phyloP scores from a whole-genome alignment of 2,797 vertebrate species.

The Acrossocheilus fasciatus region DNA sequence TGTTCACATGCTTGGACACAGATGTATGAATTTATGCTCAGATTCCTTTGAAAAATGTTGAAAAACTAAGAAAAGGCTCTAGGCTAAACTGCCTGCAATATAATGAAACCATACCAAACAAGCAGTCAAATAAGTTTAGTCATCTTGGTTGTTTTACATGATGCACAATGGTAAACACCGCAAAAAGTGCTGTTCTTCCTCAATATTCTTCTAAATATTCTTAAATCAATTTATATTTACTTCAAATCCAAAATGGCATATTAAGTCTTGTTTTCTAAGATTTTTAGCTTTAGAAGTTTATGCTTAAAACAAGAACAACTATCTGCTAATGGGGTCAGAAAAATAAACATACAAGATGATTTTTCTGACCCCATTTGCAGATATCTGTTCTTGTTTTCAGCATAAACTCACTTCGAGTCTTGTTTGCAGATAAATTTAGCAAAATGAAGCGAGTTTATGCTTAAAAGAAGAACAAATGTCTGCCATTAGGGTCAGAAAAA shows the following conservation, averaged over 20 bases:
- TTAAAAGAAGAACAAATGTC: not conserved
- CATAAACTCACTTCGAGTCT: not conserved
- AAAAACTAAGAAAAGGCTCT: not conserved
- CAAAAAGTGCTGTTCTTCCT: not conserved
- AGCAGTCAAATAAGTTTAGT: not conserved
- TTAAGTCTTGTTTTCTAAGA: not conserved
- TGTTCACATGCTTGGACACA: not conserved
- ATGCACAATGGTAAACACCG: not conserved
- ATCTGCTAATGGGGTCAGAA: not conserved
- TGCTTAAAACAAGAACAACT: not conserved
- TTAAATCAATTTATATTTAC: not conserved
- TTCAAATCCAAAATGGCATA: not conserved
- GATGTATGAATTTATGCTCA: not conserved
- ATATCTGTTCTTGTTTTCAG: not conserved
- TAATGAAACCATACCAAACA: not conserved
- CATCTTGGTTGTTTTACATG: not conserved
- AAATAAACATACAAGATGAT: not conserved
- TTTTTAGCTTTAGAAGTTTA: not conserved
- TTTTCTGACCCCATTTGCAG: not conserved
- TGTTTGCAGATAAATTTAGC: not conserved
- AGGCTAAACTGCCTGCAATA: not conserved
- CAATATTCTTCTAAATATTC: not conserved
- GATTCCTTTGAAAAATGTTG: not conserved
- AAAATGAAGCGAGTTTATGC: not conserved
- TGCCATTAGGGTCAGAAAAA: not conserved